Evolutionary conservation across 2,888 invertebrate genomes (phyloP).

Genomic region (Teleiodes luculella): DNA sequence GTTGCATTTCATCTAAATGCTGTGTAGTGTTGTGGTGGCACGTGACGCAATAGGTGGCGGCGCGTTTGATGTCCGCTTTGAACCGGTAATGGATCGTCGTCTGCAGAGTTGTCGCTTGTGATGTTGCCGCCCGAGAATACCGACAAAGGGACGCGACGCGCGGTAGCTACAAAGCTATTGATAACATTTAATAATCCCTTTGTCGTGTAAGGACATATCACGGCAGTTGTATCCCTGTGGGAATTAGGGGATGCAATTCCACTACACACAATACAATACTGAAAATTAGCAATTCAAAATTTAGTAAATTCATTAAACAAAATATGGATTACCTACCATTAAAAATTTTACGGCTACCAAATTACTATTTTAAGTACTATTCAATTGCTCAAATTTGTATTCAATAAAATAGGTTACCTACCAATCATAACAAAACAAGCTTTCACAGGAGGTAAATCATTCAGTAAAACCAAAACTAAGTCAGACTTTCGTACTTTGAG

Average conservation of each 20-base stretch:
- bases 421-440: slow-evolving; percentile 14
- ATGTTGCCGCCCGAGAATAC: slow-evolving; percentile 53
- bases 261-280: too few species aligned
- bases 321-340: too few species aligned
- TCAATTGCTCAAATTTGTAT: too few species aligned
- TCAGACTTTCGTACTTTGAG: slow-evolving; percentile 44
- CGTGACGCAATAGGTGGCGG: slow-evolving; percentile 59
- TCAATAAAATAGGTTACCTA: neutral
- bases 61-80: slow-evolving; percentile 62
- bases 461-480: slow-evolving; percentile 41
- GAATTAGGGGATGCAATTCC: slow-evolving; percentile 30
- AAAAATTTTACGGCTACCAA: too few species aligned
- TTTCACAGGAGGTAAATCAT: slow-evolving; percentile 36
- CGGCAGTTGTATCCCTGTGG: slow-evolving; percentile 47
- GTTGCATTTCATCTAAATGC: slow-evolving; percentile 16
- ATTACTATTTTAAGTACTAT: too few species aligned
- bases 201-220: slow-evolving; percentile 51
- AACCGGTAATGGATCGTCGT: slow-evolving; percentile 60
- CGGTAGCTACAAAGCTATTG: slow-evolving; percentile 73
- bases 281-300: too few species aligned
- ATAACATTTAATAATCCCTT: slow-evolving; percentile 70
- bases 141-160: slow-evolving; percentile 60
- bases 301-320: too few species aligned
- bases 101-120: slow-evolving; percentile 52
- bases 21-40: slow-evolving; percentile 47